Evolutionary conservation across 64 coral and sea anemone species (phyloP).

Genomic region (Pocillopora damicornis): DNA sequence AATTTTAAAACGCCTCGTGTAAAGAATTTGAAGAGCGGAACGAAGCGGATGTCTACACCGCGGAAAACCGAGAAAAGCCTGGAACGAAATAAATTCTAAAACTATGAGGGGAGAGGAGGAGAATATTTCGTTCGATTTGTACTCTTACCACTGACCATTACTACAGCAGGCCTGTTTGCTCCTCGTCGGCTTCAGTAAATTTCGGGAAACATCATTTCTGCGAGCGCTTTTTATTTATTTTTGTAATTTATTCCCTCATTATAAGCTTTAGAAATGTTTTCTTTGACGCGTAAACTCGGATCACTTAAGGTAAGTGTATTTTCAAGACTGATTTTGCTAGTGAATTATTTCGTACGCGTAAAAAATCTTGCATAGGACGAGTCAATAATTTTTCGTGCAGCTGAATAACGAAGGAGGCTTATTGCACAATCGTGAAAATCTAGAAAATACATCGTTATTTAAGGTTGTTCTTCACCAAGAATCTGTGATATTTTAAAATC

Average conservation of each 20-base stretch:
- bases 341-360: background rate
- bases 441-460: background rate
- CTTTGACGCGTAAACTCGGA: constrained; percentile 20
- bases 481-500: background rate
- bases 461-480: too few species aligned
- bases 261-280: background rate
- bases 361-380: background rate
- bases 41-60: background rate
- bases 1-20: background rate
- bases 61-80: background rate
- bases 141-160: background rate
- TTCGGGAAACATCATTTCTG: background rate
- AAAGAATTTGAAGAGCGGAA: background rate
- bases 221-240: background rate
- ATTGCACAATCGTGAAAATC: too few species aligned
- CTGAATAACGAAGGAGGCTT: too few species aligned
- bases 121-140: too few species aligned
- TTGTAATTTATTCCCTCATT: background rate
- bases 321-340: background rate
- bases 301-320: constrained; percentile 1
- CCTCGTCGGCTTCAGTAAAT: background rate
- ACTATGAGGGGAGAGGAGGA: background rate
- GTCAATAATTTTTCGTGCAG: too few species aligned
- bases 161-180: background rate
- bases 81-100: background rate